Percentiles rank a stretch among this genome's conserved stretches.
phyloP scores from a whole-genome alignment of 2,888 invertebrate species.

The Heterodera filipjevi region DNA sequence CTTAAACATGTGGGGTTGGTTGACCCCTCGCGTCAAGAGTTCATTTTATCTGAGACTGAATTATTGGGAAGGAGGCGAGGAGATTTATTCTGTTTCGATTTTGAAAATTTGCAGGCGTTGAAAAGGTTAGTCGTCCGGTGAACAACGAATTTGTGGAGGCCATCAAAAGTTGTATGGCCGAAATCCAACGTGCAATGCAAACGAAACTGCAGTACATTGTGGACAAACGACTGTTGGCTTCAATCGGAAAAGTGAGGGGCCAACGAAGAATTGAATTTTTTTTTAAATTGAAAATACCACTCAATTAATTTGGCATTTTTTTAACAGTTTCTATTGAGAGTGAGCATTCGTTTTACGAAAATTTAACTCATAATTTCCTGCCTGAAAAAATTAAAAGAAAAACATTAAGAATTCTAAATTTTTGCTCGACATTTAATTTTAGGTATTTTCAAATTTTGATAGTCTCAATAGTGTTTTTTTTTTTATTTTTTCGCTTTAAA shows the following conservation, averaged over 20 bases:
- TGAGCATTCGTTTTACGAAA: no score
- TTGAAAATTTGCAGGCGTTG: conserved; percentile 22
- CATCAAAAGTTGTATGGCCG: conserved; percentile 30
- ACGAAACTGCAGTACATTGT: conserved; percentile 6
- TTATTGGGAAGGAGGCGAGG: neutral
- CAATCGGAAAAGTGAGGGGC: conserved; percentile 19
- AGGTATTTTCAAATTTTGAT: no score
- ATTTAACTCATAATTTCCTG: no score
- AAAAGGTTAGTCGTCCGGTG: conserved; percentile 24
- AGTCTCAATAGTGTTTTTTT: no score
- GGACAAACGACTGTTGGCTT: conserved; percentile 4
- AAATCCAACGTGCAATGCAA: conserved; percentile 29
- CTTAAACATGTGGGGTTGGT: no score
- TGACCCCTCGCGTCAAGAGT: no score
- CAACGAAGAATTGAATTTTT: neutral
- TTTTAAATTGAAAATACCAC: neutral
- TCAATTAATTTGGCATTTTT: conserved; percentile 14
- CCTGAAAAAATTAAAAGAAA: no score
- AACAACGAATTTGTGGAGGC: conserved; percentile 25
- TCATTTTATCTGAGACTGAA: conserved; percentile 7
- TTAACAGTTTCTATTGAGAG: no score
- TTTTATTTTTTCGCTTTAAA: no score
- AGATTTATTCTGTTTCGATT: neutral
- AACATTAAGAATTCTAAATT: no score
- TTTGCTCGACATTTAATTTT: no score